Conservation (phyloP, 2,888 invertebrate species). For the Lacanobia oleracea region DNA sequence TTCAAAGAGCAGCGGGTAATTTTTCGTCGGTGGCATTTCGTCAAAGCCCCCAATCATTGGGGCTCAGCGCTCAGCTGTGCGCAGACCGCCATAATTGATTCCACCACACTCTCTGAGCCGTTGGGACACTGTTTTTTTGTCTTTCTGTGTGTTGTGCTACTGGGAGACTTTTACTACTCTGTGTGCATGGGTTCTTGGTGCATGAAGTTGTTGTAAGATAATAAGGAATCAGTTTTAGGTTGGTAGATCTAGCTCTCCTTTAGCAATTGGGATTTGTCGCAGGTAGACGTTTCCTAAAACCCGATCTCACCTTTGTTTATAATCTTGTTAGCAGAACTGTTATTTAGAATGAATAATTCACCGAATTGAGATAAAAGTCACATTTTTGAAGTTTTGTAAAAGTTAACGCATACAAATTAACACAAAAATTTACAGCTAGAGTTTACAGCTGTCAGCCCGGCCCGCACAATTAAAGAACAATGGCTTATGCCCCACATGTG, state of each 20-base stretch:
- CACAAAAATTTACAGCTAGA: too few relatives aligned
- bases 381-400: too few relatives aligned
- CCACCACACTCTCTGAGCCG: constrained; percentile 26
- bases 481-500: too few relatives aligned
- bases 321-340: not conserved
- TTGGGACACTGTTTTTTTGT: constrained; percentile 49
- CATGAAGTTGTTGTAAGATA: not conserved
- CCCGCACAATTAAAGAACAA: too few relatives aligned
- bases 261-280: too few relatives aligned
- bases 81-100: constrained; percentile 62
- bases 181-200: not conserved
- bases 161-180: not conserved
- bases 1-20: constrained; percentile 36
- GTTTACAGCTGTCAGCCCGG: too few relatives aligned
- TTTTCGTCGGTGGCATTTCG: constrained; percentile 43
- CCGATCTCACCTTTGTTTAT: not conserved
- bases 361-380: too few relatives aligned
- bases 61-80: constrained; percentile 63
- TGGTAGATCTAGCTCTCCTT: not conserved
- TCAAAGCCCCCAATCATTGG: constrained; percentile 56
- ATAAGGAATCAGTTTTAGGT: not conserved
- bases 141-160: constrained; percentile 19
- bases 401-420: too few relatives aligned
- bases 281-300: too few relatives aligned
- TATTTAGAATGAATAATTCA: too few relatives aligned